These are phyloP conservation scores for Upupa epops DNA, from an alignment of 2,113 vertebrate genomes.

Conservation along the genomic window DNA sequence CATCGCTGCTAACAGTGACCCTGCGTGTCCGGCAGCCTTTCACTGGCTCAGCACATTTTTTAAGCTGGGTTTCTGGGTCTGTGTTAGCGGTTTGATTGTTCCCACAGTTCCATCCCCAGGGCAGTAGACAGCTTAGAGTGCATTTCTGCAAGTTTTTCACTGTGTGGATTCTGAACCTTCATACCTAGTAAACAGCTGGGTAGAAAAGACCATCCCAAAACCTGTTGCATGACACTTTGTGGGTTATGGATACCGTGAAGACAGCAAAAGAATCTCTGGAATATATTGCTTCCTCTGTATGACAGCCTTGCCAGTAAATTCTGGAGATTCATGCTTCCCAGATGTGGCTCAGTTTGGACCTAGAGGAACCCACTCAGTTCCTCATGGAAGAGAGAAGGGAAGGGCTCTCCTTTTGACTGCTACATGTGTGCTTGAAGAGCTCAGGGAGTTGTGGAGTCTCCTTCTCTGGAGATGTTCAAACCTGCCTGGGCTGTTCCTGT, in stretches of 20 bases:
- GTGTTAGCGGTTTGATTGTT: constrained; percentile 60
- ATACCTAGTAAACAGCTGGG: not conserved
- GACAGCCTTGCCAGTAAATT: not conserved
- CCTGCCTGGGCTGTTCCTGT: too few relatives aligned
- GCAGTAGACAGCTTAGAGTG: constrained; percentile 21
- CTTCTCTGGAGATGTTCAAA: too few relatives aligned
- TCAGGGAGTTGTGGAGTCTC: too few relatives aligned
- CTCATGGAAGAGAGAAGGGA: not conserved
- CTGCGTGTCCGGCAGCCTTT: constrained; percentile 39
- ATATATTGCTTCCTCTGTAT: not conserved
- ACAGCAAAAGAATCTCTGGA: not conserved
- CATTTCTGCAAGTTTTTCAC: not conserved
- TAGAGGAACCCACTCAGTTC: not conserved
- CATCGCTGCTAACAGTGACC: not conserved
- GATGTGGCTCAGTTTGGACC: not conserved
- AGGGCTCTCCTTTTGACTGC: not conserved
- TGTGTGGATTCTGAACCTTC: not conserved
- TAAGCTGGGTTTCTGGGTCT: constrained; percentile 22
- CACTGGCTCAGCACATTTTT: constrained; percentile 30
- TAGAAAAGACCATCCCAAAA: not conserved
- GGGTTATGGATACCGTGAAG: not conserved
- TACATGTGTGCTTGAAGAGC: not conserved
- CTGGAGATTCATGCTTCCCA: not conserved
- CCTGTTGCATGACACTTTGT: not conserved
- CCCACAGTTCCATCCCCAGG: not conserved